Evolutionary conservation across 2,113 vertebrate species (phyloP).

Genomic region (Chamaetylas fuelleborni): DNA sequence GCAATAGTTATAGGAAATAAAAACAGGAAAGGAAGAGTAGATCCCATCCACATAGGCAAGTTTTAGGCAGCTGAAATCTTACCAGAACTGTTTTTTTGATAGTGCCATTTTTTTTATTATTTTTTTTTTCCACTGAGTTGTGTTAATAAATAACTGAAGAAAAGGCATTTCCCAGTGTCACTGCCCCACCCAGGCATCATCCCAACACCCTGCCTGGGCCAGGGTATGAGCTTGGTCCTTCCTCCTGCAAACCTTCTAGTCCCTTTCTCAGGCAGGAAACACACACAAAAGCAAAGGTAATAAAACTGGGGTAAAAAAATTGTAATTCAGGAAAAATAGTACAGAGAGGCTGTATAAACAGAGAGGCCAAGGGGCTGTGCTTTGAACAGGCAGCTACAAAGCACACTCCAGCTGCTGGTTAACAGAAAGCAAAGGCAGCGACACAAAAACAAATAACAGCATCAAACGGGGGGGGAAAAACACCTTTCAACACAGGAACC

Average conservation of each 20-base stretch:
- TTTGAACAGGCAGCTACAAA: constrained; percentile 46
- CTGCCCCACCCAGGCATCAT: fast-evolving
- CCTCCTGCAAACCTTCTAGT: neutral
- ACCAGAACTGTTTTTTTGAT: neutral
- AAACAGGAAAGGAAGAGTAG: neutral
- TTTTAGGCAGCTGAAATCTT: neutral
- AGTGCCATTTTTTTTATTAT: too few species aligned
- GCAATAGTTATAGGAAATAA: neutral
- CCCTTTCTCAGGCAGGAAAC: neutral
- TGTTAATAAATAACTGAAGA: neutral
- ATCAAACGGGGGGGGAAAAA: neutral
- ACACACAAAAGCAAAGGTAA: neutral
- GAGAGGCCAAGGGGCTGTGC: neutral
- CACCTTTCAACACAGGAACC: neutral
- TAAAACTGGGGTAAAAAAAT: neutral
- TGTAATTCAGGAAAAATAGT: neutral
- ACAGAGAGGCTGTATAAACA: neutral
- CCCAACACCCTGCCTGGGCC: neutral
- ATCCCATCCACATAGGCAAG: fast-evolving
- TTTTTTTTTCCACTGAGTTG: neutral
- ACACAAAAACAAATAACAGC: constrained; percentile 9
- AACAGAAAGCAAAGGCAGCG: constrained; percentile 1
- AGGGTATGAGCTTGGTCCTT: neutral
- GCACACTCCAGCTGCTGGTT: fast-evolving
- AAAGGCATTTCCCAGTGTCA: neutral